A percentile compares a stretch with the other conserved stretches of the same genome.
These are phyloP conservation scores for Phrynosoma platyrhinos DNA, from an alignment of 2,113 vertebrate genomes.

Conservation along the genomic window DNA sequence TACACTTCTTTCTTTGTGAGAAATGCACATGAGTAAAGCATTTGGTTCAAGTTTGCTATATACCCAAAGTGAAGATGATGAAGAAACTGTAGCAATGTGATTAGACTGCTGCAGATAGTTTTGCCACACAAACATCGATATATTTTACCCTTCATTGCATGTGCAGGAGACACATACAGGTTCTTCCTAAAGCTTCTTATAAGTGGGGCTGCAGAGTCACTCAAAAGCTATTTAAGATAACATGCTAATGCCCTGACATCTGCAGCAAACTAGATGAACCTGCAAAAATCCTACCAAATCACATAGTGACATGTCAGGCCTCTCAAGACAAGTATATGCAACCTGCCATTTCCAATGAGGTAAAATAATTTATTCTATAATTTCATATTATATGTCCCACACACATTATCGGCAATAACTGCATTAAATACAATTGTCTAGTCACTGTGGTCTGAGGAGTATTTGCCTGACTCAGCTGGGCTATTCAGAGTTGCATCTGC, in stretches of 20 bases:
- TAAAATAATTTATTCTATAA: neutral
- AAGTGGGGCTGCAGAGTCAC: conserved; percentile 39
- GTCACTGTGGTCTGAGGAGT: neutral
- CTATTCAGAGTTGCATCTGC: neutral
- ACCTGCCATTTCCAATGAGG: neutral
- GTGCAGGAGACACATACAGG: neutral
- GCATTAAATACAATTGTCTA: neutral
- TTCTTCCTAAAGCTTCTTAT: neutral
- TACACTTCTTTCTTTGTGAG: neutral
- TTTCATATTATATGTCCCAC: neutral
- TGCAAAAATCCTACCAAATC: conserved; percentile 68
- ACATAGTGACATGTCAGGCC: conserved; percentile 63
- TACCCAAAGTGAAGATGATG: neutral
- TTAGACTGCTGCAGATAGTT: too few relatives aligned
- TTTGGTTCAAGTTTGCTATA: neutral
- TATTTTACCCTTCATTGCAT: neutral
- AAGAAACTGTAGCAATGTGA: neutral
- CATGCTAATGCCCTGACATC: conserved; percentile 54
- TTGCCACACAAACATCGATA: too few relatives aligned
- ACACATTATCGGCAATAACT: neutral
- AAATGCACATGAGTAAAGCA: neutral
- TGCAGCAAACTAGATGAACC: conserved; percentile 68
- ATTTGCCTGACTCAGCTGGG: neutral
- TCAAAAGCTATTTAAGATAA: conserved; percentile 56
- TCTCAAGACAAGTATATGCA: neutral